Evolutionary conservation across 1,140 invertebrate genomes (phyloP).

Genomic region (Drosophila varians): DNA sequence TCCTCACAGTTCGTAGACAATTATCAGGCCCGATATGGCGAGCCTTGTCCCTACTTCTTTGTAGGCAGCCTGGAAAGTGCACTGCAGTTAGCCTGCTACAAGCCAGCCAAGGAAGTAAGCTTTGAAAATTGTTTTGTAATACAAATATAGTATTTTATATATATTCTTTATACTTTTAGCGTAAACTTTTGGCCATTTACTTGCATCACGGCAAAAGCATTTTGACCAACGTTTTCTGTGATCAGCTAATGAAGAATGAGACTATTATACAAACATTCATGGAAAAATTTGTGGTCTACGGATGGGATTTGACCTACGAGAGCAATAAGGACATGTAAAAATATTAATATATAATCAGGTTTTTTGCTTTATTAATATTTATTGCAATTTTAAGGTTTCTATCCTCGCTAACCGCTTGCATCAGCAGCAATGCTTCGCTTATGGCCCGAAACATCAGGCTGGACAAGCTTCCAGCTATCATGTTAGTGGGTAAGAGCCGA

Average conservation of each 20-base stretch:
- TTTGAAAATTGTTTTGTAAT: background rate
- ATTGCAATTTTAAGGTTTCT: conserved; percentile 85
- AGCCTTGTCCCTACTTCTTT: conserved; percentile 94
- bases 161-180: conserved; percentile 86
- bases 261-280: conserved; percentile 93
- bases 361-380: background rate
- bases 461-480: conserved; percentile 93
- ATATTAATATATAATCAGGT: conserved; percentile 6
- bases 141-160: background rate
- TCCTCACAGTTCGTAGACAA: conserved; percentile 93
- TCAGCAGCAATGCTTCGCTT: conserved; percentile 87
- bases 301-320: conserved; percentile 96
- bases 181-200: conserved; percentile 96
- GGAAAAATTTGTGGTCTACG: conserved; percentile 95
- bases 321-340: conserved; percentile 91
- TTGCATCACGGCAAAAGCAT: conserved; percentile 97
- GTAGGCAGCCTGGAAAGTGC: conserved; percentile 95
- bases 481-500: conserved; percentile 94
- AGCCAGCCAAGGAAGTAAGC: conserved; percentile 93
- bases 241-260: conserved; percentile 95
- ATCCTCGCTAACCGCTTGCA: conserved; percentile 86
- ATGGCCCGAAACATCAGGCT: conserved; percentile 92
- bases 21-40: conserved; percentile 92
- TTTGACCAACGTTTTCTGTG: conserved; percentile 97
- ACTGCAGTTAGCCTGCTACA: conserved; percentile 92